Evolutionary conservation across 2,888 invertebrate species (phyloP), one percentile per base, ranked within the genome.

Genomic region (Phlogophora meticulosa): DNA sequence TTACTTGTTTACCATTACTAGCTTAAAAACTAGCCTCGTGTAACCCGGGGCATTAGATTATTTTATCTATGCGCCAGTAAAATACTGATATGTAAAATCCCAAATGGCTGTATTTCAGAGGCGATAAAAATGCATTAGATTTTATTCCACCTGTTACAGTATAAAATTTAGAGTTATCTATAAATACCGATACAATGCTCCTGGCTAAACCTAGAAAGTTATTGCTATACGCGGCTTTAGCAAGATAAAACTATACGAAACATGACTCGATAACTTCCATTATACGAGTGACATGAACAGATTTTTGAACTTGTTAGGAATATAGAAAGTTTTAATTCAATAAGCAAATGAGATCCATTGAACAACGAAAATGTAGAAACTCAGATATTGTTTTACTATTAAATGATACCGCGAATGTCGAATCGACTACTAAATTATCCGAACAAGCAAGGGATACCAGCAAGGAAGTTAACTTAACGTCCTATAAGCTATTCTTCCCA

Each of bases 121-220:
- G 52, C 15, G 48, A 48, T 70, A 64, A 53, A 65, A 72, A 49
- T 61, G 49, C 32, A 72, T 72, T 65, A 46, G 9, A 61, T 56
- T 70, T 59, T 65, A 65, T 76, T 62, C 48, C 51, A 60, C 45
- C 56, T 66, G 59, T 48, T 28, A 63, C 20, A n/a, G 49, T 34
- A 51, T 43, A 57, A 42, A 71, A 63, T 72, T 36, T 61, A 53
- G 57, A 73, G 49, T 63, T 55, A 49, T 60, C 17, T 62, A 57
- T 63, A 58, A 72, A 67, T 63, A 57, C 55, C 28, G 15, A 55
- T 43, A 62, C 61, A 66, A 77, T 59, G 46, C 17, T 38, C 17
- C 24, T 43, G 51, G 36, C 49, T 66, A 43, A 78, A n/a, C 36
- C 36, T 28, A 43, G 36, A 42, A 51, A 66, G 66, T 59, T 76